Evolutionary conservation across 2,113 vertebrate genomes (phyloP).

Genomic region (Chaenocephalus aceratus): DNA sequence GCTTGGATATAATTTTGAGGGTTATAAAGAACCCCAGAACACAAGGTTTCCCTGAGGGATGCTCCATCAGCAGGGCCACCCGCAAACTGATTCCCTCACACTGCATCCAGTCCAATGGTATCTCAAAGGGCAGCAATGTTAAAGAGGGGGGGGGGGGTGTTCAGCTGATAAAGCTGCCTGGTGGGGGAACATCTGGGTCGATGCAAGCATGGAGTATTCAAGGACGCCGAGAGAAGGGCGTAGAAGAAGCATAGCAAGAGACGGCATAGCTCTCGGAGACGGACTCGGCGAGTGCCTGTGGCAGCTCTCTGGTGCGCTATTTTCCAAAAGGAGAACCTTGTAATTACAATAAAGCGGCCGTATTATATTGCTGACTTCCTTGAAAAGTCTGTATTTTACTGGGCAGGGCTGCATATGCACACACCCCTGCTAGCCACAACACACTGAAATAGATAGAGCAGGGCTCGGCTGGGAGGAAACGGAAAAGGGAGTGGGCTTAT

Average conservation of each 20-base stretch:
- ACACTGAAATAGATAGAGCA: conserved; percentile 84
- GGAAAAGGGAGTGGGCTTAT: conserved; percentile 61
- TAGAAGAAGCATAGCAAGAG: conserved; percentile 35
- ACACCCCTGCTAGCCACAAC: conserved; percentile 80
- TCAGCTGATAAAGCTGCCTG: conserved; percentile 40
- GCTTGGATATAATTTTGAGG: conserved; percentile 51
- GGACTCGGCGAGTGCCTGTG: conserved; percentile 76
- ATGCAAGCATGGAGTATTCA: conserved; percentile 16
- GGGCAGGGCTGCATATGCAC: conserved; percentile 83
- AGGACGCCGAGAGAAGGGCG: conserved; percentile 9
- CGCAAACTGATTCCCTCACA: conserved; percentile 34
- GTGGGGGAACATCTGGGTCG: conserved; percentile 49
- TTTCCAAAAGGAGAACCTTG: conserved; percentile 86
- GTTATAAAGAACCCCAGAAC: conserved; percentile 28
- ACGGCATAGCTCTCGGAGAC: conserved; percentile 55
- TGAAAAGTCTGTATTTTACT: conserved; percentile 87
- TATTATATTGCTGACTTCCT: conserved; percentile 86
- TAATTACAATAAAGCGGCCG: conserved; percentile 87
- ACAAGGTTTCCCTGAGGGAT: conserved; percentile 33
- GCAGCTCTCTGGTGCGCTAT: conserved; percentile 68
- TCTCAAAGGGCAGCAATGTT: conserved; percentile 9
- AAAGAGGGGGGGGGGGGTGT: conserved; percentile 4
- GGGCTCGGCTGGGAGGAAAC: conserved; percentile 59
- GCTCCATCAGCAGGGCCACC: conserved; percentile 57
- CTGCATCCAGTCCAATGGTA: conserved; percentile 20